Base-by-base conservation (phyloP, 2,888 invertebrate genomes). In the Troilus luridus region DNA sequence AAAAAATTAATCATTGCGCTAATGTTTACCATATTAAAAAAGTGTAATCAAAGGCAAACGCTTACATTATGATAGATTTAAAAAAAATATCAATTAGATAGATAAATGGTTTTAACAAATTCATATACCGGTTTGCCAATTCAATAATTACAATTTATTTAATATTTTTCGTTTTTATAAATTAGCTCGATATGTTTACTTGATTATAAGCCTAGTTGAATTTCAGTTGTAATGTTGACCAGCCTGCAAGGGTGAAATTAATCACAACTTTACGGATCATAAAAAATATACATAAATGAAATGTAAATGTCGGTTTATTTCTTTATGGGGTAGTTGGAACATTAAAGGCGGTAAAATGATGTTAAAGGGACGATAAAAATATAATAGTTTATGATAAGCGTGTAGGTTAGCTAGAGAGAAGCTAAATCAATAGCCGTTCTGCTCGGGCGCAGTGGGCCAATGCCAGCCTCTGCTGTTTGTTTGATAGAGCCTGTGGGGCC, bases 381-480 rank as follows among this genome's bases (percentile, higher is more conserved):
- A 2, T 24, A 67, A 5, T 24, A 21, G 11, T 64, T 2, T 19
- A 81, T 9, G 81, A 19, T 81, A 81, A 81, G 8, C 81, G 54
- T 2, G 21, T 21, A 85, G 72, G 72, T 77, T 77, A 77, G 17
- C 17, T 27, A 41, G 72, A 41, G 19, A 6, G 17, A 12, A n/a
- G 9, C n/a, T 64, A 64, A 89, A 89, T 89, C 89, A 89, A 89
- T 89, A 89, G 62, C 60, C n/a, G 59, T 27, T 62, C 62, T 88
- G 88, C 91, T 54, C 64, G 88, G 88, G 91, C 91, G 91, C 91
- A 88, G 91, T 88, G 91, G 27, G 88, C 88, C 58, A 56, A 60
- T 88, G 60, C 88, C 88, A 88, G 72, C 88, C 10, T 58, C 14
- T 41, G 54, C 41, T 88, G 59, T 91, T 91, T 60, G 90, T 91